Conservation (phyloP, 2,797 vertebrate species). For the Cossypha caffra region DNA sequence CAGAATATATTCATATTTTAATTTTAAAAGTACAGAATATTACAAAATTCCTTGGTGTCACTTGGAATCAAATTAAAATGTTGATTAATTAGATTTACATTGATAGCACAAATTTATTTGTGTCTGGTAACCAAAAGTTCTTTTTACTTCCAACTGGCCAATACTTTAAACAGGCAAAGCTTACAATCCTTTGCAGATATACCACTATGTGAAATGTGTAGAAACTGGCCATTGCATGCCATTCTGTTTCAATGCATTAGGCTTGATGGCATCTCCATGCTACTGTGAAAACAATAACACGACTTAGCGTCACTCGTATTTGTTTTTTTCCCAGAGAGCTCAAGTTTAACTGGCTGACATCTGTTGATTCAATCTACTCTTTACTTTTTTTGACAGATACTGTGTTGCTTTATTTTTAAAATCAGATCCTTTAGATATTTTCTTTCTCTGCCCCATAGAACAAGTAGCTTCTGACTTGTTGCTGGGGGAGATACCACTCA, state of each 20-base stretch:
- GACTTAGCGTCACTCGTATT: background rate
- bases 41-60: background rate
- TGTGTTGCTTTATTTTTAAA: background rate
- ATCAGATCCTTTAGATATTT: background rate
- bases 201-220: background rate
- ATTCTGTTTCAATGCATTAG: constrained; percentile 6
- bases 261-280: background rate
- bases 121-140: background rate
- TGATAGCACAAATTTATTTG: background rate
- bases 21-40: background rate
- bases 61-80: constrained; percentile 8
- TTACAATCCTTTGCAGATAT: background rate
- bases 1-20: constrained; percentile 45
- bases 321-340: background rate
- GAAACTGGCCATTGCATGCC: background rate
- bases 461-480: background rate
- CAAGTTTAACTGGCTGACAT: background rate
- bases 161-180: background rate
- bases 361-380: background rate
- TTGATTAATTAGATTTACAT: background rate
- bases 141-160: background rate
- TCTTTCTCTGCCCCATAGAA: background rate
- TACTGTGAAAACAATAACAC: background rate
- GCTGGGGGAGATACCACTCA: fast-evolving
- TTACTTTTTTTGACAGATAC: background rate